phyloP scores from a whole-genome alignment of 2,888 invertebrate species.

The Sipha maydis region DNA sequence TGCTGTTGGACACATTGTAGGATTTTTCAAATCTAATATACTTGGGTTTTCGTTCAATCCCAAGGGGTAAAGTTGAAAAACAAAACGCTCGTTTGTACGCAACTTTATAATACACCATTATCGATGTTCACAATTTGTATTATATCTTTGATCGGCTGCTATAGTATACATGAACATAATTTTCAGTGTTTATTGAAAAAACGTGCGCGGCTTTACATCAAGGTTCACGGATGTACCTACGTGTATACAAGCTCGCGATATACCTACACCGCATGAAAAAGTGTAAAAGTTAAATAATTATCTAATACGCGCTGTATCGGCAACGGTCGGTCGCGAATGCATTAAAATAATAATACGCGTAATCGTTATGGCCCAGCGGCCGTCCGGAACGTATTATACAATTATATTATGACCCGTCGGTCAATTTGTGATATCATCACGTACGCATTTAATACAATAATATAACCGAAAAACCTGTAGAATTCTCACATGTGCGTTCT shows the following conservation, averaged over 20 bases:
- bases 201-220: not conserved
- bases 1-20: too few relatives aligned
- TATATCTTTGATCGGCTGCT: too few relatives aligned
- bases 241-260: not conserved
- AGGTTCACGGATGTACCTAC: not conserved
- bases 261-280: not conserved
- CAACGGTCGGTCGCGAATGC: not conserved
- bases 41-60: too few relatives aligned
- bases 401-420: too few relatives aligned
- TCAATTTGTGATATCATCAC: not conserved
- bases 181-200: not conserved
- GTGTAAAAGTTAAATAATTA: not conserved
- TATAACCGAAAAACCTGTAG: conserved; percentile 28
- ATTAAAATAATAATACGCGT: not conserved
- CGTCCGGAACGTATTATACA: too few relatives aligned
- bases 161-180: too few relatives aligned
- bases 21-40: too few relatives aligned
- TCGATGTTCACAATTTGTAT: too few relatives aligned
- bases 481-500: conserved; percentile 36
- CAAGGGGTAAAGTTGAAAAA: too few relatives aligned
- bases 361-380: not conserved
- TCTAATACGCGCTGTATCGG: not conserved
- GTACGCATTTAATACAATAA: not conserved
- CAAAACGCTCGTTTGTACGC: too few relatives aligned
- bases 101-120: too few relatives aligned